Base-by-base conservation (phyloP, 2,888 invertebrate species). In the Ellobium chinense region DNA sequence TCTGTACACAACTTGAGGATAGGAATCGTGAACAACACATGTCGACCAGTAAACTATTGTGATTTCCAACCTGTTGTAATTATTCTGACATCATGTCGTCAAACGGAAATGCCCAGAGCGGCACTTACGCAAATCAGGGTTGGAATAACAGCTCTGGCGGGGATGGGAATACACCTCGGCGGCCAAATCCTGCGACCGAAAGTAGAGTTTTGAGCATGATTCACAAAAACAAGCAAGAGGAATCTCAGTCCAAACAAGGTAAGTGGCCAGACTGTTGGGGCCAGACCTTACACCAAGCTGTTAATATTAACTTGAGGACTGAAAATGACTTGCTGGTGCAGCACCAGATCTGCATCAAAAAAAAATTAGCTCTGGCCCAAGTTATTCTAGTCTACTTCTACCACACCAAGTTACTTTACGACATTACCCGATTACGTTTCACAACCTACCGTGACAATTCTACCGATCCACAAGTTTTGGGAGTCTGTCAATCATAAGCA, bases 101-200 rank as follows among this genome's bases (percentile, higher is more conserved):
- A 2, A 56, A 77, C 37, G 68, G 68, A 58, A 68, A 68, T 27
- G 4, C 66, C 0, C 75, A 75, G 65, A 58, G 56, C 18, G 54
- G 34, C n/a, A 29, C 60, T 3, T 39, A 37, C 14, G 18, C 24
- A 54, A 36, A 36, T 65, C 34, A 68, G 21, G 58, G 37, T 29
- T 68, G 37, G 21, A 69, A 63, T 27, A 46, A 73, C 18, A 58
- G 54, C 24, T 18, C 72, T 4, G 65, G 36, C 39, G 80, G 73
- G 37, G 73, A 80, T 14, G 73, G 62, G 7, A 24, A 68, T 29
- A 24, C 27, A 37, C 74, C 74, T 27, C 69, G 73, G 18, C 80
- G 80, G 2, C 80, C 82, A 2, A 80, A 78, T 27, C 62, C 69
- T 37, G 74, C 60, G 34, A 83, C 82, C 2, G 78, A 83, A 78